phyloP scores from a whole-genome alignment of 2,113 vertebrate genomes.

The Oriolus oriolus region DNA sequence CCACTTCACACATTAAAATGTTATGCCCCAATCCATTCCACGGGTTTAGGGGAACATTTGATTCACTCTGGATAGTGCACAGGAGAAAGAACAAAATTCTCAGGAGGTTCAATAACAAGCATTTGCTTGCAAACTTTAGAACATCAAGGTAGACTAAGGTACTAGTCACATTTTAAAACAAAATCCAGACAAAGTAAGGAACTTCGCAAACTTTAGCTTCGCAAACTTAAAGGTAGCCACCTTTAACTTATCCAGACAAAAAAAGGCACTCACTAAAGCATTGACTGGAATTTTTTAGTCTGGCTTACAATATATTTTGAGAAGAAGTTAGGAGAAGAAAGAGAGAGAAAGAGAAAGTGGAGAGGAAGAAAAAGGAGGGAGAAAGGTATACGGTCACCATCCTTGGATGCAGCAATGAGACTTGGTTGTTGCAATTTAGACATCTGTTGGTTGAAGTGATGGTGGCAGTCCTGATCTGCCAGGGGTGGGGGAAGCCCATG shows the following conservation, averaged over 20 bases:
- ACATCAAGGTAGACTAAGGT: background rate
- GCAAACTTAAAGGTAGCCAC: background rate
- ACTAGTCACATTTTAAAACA: background rate
- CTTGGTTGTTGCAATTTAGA: background rate
- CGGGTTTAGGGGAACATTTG: background rate
- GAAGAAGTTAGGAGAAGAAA: background rate
- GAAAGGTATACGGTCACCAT: background rate
- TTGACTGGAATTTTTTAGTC: background rate
- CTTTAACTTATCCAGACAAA: background rate
- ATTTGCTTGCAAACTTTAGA: background rate
- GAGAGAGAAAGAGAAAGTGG: background rate
- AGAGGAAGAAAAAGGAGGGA: background rate
- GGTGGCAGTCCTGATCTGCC: background rate
- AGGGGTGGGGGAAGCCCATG: background rate
- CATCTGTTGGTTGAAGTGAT: background rate
- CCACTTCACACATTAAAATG: background rate
- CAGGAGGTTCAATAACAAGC: background rate
- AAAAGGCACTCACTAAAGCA: background rate
- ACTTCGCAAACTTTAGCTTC: background rate
- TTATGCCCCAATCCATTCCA: background rate
- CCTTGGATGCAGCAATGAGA: background rate
- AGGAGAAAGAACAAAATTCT: background rate
- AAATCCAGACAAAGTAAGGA: background rate
- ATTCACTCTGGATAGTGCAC: background rate
- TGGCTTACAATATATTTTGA: background rate